phyloP scores from a whole-genome alignment of 2,888 invertebrate genomes.

The Horisme vitalbata region DNA sequence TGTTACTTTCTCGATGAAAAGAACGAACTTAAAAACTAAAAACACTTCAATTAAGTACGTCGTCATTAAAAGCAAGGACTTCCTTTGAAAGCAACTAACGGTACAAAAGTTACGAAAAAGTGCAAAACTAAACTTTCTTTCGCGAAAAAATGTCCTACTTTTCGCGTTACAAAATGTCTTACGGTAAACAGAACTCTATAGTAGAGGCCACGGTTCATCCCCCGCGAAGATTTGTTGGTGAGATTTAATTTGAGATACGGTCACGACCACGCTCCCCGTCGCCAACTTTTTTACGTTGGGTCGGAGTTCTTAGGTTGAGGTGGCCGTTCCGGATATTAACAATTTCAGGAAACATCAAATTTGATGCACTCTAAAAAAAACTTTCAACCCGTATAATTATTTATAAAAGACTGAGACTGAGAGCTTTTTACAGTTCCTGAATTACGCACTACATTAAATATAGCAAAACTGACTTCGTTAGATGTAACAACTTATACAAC shows the following conservation, averaged over 20 bases:
- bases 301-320: neutral
- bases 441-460: no score
- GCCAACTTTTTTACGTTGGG: conserved; percentile 67
- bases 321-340: neutral
- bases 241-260: conserved; percentile 82
- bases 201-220: conserved; percentile 61
- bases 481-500: no score
- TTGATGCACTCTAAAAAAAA: no score
- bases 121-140: conserved; percentile 6
- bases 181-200: conserved; percentile 31
- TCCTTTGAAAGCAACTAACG: conserved; percentile 3
- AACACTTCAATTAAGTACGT: no score
- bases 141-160: conserved; percentile 6
- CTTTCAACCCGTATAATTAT: no score
- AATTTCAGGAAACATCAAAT: neutral
- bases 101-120: conserved; percentile 3
- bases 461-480: no score
- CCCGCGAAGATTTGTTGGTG: conserved; percentile 75
- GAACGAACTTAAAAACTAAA: no score
- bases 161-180: conserved; percentile 13
- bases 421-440: no score
- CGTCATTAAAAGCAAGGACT: neutral
- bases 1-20: neutral
- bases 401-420: no score
- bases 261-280: conserved; percentile 66